A percentile compares a stretch with the other conserved stretches of the same genome.
Conservation (phyloP, 2,797 vertebrate genomes). For the Numenius phaeopus region DNA sequence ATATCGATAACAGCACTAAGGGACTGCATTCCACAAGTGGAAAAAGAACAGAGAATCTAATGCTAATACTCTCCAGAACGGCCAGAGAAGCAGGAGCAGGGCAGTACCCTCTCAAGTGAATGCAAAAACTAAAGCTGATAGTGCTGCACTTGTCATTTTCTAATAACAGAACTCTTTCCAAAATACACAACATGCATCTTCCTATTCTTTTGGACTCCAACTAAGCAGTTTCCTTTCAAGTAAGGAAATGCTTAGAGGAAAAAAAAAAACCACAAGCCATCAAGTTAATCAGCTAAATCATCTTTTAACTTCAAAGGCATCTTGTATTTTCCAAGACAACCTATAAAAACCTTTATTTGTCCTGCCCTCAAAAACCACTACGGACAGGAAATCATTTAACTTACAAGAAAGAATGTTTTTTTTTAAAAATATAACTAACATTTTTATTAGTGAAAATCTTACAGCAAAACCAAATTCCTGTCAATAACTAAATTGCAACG, state of each 20-base stretch:
- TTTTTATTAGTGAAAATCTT: not conserved
- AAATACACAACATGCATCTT: not conserved
- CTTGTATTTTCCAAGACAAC: not conserved
- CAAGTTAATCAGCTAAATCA: not conserved
- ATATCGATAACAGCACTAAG: not conserved
- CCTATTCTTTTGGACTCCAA: not conserved
- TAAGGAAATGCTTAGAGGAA: not conserved
- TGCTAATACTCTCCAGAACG: not conserved
- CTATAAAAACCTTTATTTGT: not conserved
- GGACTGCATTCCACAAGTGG: not conserved
- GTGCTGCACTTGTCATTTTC: not conserved
- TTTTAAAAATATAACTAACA: not conserved
- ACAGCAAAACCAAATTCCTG: not conserved
- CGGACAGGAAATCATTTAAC: not conserved
- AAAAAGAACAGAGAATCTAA: not conserved
- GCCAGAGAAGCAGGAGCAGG: not conserved
- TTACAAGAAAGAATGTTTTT: not conserved
- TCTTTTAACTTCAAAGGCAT: not conserved
- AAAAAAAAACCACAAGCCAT: not conserved
- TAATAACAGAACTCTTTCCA: not conserved
- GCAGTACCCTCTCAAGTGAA: not conserved
- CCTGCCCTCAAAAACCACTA: not conserved
- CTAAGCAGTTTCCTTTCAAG: not conserved
- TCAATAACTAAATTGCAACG: not conserved
- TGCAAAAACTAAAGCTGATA: not conserved